Conservation (phyloP, 92 coral and sea anemone genomes). For the Heteractis magnifica region DNA sequence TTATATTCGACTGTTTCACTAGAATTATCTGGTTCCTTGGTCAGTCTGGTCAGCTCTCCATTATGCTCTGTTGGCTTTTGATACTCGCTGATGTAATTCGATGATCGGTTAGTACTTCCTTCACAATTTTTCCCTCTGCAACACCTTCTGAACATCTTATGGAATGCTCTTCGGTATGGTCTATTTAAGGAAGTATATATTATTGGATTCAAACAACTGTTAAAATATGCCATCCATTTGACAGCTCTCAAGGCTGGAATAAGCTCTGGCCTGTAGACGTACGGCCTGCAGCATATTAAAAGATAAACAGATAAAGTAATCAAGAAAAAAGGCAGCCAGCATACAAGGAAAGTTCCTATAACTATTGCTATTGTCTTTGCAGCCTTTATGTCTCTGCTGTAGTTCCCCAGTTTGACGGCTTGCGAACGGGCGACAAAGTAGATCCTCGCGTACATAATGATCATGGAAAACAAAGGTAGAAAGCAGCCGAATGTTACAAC, state of each 20-base stretch:
- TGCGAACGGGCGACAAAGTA: constrained; percentile 88
- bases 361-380: constrained; percentile 95
- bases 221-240: constrained; percentile 85
- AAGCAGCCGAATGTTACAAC: constrained; percentile 61
- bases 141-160: constrained; percentile 51
- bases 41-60: constrained; percentile 1
- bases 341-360: constrained; percentile 80
- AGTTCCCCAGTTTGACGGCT: constrained; percentile 84
- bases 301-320: constrained; percentile 23
- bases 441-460: constrained; percentile 78
- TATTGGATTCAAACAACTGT: constrained; percentile 87
- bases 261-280: constrained; percentile 9
- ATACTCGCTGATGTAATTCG: constrained; percentile 1
- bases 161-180: constrained; percentile 79
- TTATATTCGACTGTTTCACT: constrained; percentile 10
- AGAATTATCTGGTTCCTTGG: constrained; percentile 1
- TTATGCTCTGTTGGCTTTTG: background rate
- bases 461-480: constrained; percentile 74
- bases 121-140: background rate
- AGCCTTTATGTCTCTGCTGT: constrained; percentile 85
- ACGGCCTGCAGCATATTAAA: constrained; percentile 13
- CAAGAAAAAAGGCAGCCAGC: constrained; percentile 85
- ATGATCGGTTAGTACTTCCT: background rate
- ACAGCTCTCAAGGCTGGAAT: constrained; percentile 51
- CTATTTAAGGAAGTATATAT: constrained; percentile 83